phyloP scores from a whole-genome alignment of 2,797 vertebrate genomes.

The Rhinoraja longicauda region DNA sequence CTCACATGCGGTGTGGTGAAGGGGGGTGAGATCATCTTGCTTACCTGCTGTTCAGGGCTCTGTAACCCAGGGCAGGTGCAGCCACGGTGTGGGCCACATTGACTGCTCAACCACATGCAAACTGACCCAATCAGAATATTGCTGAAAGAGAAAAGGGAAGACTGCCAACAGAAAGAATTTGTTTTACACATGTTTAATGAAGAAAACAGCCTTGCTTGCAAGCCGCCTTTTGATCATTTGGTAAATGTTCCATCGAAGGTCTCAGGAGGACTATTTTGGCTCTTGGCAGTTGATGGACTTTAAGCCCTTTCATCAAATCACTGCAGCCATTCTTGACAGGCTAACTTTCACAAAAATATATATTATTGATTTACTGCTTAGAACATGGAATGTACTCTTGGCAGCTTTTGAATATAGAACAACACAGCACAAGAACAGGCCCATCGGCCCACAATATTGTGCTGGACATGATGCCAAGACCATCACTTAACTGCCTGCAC shows the following conservation, averaged over 20 bases:
- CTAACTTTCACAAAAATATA: neutral
- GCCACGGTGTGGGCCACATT: neutral
- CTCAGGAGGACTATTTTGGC: neutral
- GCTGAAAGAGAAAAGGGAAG: slow-evolving; percentile 46
- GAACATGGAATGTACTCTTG: no score
- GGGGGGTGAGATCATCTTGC: slow-evolving; percentile 29
- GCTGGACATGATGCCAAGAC: no score
- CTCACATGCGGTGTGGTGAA: neutral
- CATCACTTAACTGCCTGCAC: no score
- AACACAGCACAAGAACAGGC: no score
- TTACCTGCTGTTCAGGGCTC: slow-evolving; percentile 23
- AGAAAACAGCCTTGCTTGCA: slow-evolving; percentile 12
- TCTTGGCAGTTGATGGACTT: neutral
- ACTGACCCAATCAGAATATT: slow-evolving; percentile 17
- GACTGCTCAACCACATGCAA: slow-evolving; percentile 20
- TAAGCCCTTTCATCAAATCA: neutral
- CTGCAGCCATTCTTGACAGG: neutral
- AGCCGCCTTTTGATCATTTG: slow-evolving; percentile 5
- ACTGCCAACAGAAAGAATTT: slow-evolving; percentile 64
- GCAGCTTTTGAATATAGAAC: no score
- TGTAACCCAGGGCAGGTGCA: slow-evolving; percentile 3
- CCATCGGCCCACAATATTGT: no score
- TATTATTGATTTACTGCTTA: neutral
- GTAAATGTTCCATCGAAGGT: slow-evolving; percentile 16
- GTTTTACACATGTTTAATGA: slow-evolving; percentile 49